phyloP scores from a whole-genome alignment of 2,797 vertebrate species.

The Enteromius paludinosus region DNA sequence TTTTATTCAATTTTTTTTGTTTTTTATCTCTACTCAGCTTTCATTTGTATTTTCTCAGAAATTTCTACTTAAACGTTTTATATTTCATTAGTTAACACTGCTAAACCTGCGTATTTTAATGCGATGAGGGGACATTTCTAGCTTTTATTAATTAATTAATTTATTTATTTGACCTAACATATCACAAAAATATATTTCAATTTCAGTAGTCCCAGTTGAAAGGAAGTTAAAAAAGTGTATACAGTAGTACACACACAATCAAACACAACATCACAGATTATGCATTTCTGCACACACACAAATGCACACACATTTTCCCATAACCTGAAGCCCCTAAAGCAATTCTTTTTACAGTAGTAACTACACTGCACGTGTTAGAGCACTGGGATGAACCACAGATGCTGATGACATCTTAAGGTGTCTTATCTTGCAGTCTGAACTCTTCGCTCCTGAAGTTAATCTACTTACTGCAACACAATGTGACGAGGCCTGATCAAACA shows the following conservation, averaged over 20 bases:
- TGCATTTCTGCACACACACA: neutral
- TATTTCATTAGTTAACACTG: neutral
- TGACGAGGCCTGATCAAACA: slow-evolving; percentile 42
- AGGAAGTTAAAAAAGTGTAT: slow-evolving; percentile 18
- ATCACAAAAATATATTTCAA: neutral
- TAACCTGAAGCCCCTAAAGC: neutral
- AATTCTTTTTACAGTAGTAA: neutral
- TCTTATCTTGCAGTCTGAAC: slow-evolving; percentile 43
- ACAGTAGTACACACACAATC: neutral
- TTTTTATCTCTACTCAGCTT: neutral
- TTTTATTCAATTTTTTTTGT: neutral
- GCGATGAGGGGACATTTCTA: neutral
- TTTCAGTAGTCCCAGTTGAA: neutral
- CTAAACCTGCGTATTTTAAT: neutral
- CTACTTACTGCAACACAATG: slow-evolving; percentile 41
- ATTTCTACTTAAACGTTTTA: neutral
- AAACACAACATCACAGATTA: slow-evolving; percentile 10
- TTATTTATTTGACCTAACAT: no score
- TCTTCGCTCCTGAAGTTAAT: slow-evolving; percentile 29
- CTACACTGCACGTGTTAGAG: neutral
- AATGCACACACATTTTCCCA: neutral
- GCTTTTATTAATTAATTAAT: neutral
- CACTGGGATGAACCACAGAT: neutral
- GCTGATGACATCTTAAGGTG: slow-evolving; percentile 31
- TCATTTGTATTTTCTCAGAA: neutral